Evolutionary conservation across 2,888 invertebrate genomes (phyloP), one percentile per base, ranked within the genome.

Genomic region (Drosophila buzzatii): DNA sequence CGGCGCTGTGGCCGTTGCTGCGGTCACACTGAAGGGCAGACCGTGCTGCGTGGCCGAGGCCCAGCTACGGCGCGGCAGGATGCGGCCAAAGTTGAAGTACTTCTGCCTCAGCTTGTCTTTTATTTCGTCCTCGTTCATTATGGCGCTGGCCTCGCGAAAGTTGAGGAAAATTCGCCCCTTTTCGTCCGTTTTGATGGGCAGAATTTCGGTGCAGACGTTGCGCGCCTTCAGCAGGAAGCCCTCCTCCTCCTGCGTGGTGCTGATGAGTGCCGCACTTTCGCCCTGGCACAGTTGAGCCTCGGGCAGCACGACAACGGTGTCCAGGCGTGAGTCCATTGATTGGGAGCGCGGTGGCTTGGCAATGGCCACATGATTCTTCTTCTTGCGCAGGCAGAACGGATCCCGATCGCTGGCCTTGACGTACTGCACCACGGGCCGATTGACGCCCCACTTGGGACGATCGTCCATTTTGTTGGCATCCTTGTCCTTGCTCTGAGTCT

Each of bases 401-500:
- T 98, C 98, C 88, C 97, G 96, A 92, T 98, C 98, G 89, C 97
- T 97, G 93, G 98, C 97, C 90, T 97, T 97, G 70, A 97, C 95
- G 90, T 97, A 98, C 85, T 97, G 96, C 12, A 96, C 96, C 31
- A 96, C 95, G 7, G 97, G 97, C 76, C 95, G 94, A 84, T 96
- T 96, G 2, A 95, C 96, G 47, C 96, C 95, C 97, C 97, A 96
- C 93, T 97, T 95, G 14, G 96, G 95, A 66, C 96, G 94, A 91
- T 95, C 95, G 90, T 95, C 95, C 84, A 95, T 93, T 85, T 92
- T 92, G 56, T 79, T 80, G 57, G 51, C 68, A 39, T 91, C 90
- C 63, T 84, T 89, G 10, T 84, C 77, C 41, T 79, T 81, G 35
- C 79, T 65, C 6, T 76, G 75, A 3, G 69, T 76, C 45, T 88